phyloP scores from a whole-genome alignment of 2,888 invertebrate species.

The Scaptomyza parva region DNA sequence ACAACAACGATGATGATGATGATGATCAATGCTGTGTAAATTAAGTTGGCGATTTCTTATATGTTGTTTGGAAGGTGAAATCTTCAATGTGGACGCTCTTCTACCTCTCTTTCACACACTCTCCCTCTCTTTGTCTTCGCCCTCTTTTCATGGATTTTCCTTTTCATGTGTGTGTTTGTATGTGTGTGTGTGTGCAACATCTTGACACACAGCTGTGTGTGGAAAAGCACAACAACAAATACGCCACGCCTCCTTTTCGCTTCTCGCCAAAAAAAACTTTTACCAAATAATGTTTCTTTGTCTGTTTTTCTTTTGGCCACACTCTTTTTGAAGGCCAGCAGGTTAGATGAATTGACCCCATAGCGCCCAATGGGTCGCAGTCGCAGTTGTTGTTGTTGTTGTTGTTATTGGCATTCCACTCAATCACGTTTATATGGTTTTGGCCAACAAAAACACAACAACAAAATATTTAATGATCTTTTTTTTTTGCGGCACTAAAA shows the following conservation, averaged over 20 bases:
- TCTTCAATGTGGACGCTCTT: slow-evolving; percentile 34
- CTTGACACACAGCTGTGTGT: slow-evolving; percentile 16
- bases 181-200: slow-evolving; percentile 5
- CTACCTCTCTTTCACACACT: slow-evolving; percentile 23
- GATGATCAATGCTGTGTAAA: slow-evolving; percentile 66
- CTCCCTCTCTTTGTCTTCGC: not conserved
- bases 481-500: too few relatives aligned
- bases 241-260: slow-evolving; percentile 10
- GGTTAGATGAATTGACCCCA: slow-evolving; percentile 38
- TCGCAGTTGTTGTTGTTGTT: not conserved
- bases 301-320: slow-evolving; percentile 13
- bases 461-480: not conserved
- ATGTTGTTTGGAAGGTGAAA: slow-evolving; percentile 62
- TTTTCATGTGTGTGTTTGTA: slow-evolving; percentile 17
- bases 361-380: not conserved
- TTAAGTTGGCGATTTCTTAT: slow-evolving; percentile 77
- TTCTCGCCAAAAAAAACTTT: slow-evolving; percentile 44
- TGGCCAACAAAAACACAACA: too few relatives aligned
- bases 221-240: slow-evolving; percentile 16
- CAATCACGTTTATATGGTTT: slow-evolving; percentile 18
- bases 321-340: slow-evolving; percentile 39
- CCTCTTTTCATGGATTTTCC: slow-evolving; percentile 7
- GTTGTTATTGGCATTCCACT: slow-evolving; percentile 25
- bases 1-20: too few relatives aligned
- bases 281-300: slow-evolving; percentile 23